Conservation (phyloP, 2,888 invertebrate genomes). For the Archips crataeganus region DNA sequence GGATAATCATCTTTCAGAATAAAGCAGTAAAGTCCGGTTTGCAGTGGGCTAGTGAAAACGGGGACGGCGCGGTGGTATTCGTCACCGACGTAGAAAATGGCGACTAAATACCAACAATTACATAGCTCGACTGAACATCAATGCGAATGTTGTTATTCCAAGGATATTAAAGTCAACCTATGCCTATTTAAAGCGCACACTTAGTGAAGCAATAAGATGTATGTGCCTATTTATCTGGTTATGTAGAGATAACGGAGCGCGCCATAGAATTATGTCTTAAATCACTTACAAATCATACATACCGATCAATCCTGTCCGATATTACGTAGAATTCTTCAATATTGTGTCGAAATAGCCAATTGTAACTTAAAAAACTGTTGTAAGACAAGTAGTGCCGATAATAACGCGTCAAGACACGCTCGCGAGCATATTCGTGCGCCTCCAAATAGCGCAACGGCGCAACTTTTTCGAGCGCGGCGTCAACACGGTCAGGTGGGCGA, state of each 20-base stretch:
- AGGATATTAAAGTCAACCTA: constrained; percentile 56
- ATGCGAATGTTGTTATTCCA: constrained; percentile 62
- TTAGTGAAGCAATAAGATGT: constrained; percentile 55
- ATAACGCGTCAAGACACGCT: constrained; percentile 77
- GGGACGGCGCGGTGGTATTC: constrained; percentile 81
- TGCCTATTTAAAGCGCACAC: constrained; percentile 40
- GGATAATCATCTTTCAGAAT: constrained; percentile 72
- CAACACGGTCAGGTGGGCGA: constrained; percentile 86
- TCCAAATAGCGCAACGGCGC: constrained; percentile 86
- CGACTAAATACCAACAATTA: constrained; percentile 85
- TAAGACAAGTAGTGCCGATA: constrained; percentile 71
- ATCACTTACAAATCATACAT: constrained; percentile 59
- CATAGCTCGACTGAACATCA: constrained; percentile 66
- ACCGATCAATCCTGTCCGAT: constrained; percentile 58
- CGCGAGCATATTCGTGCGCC: constrained; percentile 82
- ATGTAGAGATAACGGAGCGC: constrained; percentile 64
- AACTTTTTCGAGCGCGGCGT: constrained; percentile 85
- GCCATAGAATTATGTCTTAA: constrained; percentile 48
- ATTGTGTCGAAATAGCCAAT: constrained; percentile 53
- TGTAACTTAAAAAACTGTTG: constrained; percentile 64
- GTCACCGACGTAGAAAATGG: constrained; percentile 85
- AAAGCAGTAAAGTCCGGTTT: constrained; percentile 79
- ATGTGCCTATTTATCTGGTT: constrained; percentile 60
- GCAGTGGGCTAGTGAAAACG: constrained; percentile 67
- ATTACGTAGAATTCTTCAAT: constrained; percentile 55